Evolutionary conservation across 2,888 invertebrate species (phyloP), one percentile per base, ranked within the genome.

Genomic region (Zeuzera pyrina): DNA sequence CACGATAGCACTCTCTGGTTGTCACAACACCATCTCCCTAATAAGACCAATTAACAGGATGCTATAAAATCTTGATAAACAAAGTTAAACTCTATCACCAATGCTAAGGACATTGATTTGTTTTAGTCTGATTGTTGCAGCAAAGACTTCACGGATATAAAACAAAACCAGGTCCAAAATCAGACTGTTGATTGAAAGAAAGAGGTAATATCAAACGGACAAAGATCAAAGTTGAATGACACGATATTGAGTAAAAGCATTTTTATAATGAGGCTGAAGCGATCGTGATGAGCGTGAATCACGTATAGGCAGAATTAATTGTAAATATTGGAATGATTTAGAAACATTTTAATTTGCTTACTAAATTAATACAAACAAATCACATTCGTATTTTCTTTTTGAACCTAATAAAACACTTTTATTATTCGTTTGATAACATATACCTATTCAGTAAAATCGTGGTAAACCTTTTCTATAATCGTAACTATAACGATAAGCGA

Each of bases 21-120:
- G 83, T 83, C 83, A 83, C 81, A 83, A 83, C 81, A 83, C 73
- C 68, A 76, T 81, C 79, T 77, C 60, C 68, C 71, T 81, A 83
- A 83, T 83, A 79, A 81, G 78, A 65, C 81, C 81, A 83, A 83
- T 83, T 83, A 83, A 81, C 72, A 73, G 65, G 61, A 74, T 63
- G 65, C 58, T 63, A 57, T 51, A 43, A 43, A 42, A 43, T 41
- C 40, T 41, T 40, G 46, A 45, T 61, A 48, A 42, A 49, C 60
- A 43, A 77, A 64, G 59, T 52, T 60, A 57, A 57, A 67, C 76
- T 63, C 51, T 77, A 63, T 54, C 45, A 41, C 52, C 38, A 8
- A 41, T 38, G 35, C 51, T 38, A 51, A 66, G 57, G 57, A 59
- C 41, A 33, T 42, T 57, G 33, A 56, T 52, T 67, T 41, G 44